phyloP scores from a whole-genome alignment of 64 coral and sea anemone species.

The Dendronephthya gigantea region DNA sequence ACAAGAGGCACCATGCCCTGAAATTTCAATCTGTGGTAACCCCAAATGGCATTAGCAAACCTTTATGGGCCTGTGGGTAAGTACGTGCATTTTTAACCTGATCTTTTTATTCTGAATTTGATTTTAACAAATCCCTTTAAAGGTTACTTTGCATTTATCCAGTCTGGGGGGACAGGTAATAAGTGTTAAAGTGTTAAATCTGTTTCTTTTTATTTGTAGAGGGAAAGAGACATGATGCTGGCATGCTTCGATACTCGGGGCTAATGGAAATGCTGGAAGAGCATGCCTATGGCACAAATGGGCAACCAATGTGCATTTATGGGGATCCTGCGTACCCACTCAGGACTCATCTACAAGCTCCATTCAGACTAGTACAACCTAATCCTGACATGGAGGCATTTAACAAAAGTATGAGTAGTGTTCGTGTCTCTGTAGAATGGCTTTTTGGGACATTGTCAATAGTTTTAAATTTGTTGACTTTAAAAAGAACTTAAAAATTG shows the following conservation, averaged over 20 bases:
- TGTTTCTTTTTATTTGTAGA: neutral
- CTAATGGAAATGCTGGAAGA: neutral
- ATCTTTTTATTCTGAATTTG: too few relatives aligned
- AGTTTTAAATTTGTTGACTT: conserved; percentile 27
- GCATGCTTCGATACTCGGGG: conserved; percentile 13
- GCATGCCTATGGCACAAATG: neutral
- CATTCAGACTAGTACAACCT: neutral
- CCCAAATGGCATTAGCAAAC: conserved; percentile 23
- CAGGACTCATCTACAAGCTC: conserved; percentile 13
- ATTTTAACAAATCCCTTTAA: too few relatives aligned
- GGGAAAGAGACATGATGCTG: conserved; percentile 16
- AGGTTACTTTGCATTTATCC: too few relatives aligned
- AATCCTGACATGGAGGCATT: neutral
- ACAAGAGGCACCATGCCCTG: conserved; percentile 17
- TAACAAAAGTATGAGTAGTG: conserved; percentile 22
- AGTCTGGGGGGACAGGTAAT: too few relatives aligned
- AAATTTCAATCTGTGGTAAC: conserved; percentile 24
- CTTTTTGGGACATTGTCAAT: conserved; percentile 23
- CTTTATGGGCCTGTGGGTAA: conserved; percentile 24
- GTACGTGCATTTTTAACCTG: neutral
- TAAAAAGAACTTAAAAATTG: conserved; percentile 23
- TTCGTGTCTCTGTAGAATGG: conserved; percentile 27
- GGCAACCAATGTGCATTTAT: conserved; percentile 18
- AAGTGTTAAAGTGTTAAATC: too few relatives aligned
- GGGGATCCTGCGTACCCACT: conserved; percentile 24